phyloP scores from a whole-genome alignment of 2,888 invertebrate species.

The Dolichopus griseipennis region DNA sequence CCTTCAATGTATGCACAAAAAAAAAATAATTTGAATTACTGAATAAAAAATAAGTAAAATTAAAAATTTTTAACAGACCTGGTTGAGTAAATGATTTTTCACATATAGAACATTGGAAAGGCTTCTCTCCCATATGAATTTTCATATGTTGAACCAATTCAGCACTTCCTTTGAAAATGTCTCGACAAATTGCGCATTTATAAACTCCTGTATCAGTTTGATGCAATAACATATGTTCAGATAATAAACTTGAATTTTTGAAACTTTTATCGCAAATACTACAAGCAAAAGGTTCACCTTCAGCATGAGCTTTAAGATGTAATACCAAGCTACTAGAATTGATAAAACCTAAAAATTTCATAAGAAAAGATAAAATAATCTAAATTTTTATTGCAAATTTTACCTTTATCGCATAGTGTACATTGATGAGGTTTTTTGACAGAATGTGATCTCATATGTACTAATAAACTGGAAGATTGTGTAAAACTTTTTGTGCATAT shows the following conservation, averaged over 20 bases:
- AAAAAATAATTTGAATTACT: neutral
- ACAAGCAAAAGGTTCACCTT: slow-evolving; percentile 35
- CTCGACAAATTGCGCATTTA: slow-evolving; percentile 40
- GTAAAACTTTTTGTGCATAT: slow-evolving; percentile 43
- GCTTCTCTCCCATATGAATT: slow-evolving; percentile 43
- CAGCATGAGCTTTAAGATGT: slow-evolving; percentile 37
- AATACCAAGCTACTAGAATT: slow-evolving; percentile 38
- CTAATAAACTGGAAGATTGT: slow-evolving; percentile 43
- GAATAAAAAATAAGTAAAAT: no score
- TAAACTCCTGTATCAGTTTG: slow-evolving; percentile 37
- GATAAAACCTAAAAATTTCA: slow-evolving; percentile 31
- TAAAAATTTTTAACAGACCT: slow-evolving; percentile 31
- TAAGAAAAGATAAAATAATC: neutral
- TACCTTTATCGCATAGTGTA: slow-evolving; percentile 39
- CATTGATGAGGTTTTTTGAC: slow-evolving; percentile 42
- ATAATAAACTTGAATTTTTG: slow-evolving; percentile 39
- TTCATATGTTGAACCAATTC: slow-evolving; percentile 44
- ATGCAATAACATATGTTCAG: slow-evolving; percentile 43
- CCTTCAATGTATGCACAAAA: neutral
- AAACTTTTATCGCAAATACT: slow-evolving; percentile 42
- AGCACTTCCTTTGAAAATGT: slow-evolving; percentile 39
- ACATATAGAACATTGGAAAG: slow-evolving; percentile 42
- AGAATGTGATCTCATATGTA: slow-evolving; percentile 40
- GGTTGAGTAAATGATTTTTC: slow-evolving; percentile 44
- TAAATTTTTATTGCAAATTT: neutral